Base-by-base conservation (phyloP, 2,113 vertebrate species). In the Asarcornis scutulata region DNA sequence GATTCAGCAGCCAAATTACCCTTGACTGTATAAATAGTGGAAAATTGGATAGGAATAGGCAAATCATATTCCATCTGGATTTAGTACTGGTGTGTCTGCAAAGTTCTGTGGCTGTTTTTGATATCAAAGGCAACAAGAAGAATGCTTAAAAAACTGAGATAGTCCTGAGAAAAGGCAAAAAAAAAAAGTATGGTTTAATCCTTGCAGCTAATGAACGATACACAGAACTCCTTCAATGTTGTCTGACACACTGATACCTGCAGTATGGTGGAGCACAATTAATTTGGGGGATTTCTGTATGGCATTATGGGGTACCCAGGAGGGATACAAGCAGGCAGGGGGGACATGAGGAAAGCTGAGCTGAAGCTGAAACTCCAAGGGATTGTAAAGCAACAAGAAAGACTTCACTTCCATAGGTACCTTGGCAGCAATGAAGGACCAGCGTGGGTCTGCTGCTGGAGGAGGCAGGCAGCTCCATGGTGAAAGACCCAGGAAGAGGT, bases 1-100 rank as follows among this genome's bases (percentile, higher is more conserved):
- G 95, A 88, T 96, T 96, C 94, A 95, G 88, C 91, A 64, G 55
- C 83, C 95, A 95, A 96, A 96, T 96, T 94, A 92, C 72, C 88
- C 88, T 91, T 86, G 90, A 80, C 23, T 90, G 68, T 81, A 96
- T 92, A 92, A 97, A 91, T 73, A 97, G 95, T 64, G 92, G 94
- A 81, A 93, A 90, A 96, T 96, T 85, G 92, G 95, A 79, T 69
- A 71, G 95, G 88, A 94, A 91, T 55, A 90, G 79, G 95, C 75
- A 90, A 85, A 91, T 94, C 52, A 21, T 83, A 32, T 77, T 36
- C 92, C 94, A 91, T 87, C 95, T 96, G 92, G 85, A 93, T 89
- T 48, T 71, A 34, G 85, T 36, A 27, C 18, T 86, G 76, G 89
- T 50, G 76, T n/a, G 79, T 73, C 91, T 88, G 88, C 75, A 32